Conservation (phyloP, 2,113 vertebrate species). For the Morone chrysops region DNA sequence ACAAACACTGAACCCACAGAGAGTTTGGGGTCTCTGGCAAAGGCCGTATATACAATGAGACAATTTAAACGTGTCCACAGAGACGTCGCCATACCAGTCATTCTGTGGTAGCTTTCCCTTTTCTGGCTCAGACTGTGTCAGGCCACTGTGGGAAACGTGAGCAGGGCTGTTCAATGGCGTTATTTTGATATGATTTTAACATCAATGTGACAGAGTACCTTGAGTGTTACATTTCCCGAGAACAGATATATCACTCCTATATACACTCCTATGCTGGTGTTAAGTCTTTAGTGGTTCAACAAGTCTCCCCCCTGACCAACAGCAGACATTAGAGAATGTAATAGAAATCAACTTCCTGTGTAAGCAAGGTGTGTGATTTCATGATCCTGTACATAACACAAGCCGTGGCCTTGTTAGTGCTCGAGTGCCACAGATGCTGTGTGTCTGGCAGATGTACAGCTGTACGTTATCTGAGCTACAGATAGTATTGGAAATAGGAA, state of each 20-base stretch:
- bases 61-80: neutral
- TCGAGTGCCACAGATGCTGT: neutral
- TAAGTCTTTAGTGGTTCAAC: neutral
- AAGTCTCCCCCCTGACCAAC: neutral
- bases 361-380: neutral
- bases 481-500: conserved; percentile 44
- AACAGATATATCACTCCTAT: neutral
- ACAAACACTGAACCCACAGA: neutral
- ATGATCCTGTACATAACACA: neutral
- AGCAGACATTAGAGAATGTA: neutral
- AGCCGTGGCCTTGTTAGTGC: neutral
- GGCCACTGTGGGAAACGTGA: neutral
- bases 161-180: neutral
- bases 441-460: conserved; percentile 6
- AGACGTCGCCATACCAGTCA: neutral
- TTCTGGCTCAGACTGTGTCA: neutral
- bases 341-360: neutral
- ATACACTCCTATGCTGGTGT: neutral
- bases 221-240: no score
- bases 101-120: neutral
- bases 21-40: neutral
- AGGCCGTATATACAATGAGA: neutral
- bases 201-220: neutral
- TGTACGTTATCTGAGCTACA: conserved; percentile 11
- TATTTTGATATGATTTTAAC: neutral